Conservation (phyloP, 2,797 vertebrate genomes). For the Meriones psammophilus region DNA sequence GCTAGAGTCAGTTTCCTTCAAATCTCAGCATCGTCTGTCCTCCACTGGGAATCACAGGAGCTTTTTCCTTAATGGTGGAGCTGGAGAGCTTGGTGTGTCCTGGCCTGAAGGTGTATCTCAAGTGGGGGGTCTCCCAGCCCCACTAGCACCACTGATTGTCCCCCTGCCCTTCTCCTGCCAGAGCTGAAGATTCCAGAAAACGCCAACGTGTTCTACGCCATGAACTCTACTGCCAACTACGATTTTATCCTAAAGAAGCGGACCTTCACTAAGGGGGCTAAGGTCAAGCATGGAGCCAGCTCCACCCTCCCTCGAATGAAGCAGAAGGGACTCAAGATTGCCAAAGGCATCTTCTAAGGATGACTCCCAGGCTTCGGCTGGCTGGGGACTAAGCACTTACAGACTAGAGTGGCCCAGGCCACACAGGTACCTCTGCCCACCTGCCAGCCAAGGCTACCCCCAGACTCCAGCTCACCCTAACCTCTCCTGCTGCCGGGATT, state of each 20-base stretch:
- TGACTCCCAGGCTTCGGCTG: background rate
- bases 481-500: conserved; percentile 79
- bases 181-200: conserved; percentile 97
- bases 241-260: conserved; percentile 96
- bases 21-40: rapidly evolving
- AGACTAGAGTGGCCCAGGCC: conserved; percentile 27
- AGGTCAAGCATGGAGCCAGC: conserved; percentile 94
- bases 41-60: background rate
- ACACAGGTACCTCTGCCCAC: background rate
- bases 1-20: rapidly evolving
- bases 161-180: conserved; percentile 74
- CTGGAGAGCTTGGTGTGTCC: background rate
- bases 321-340: conserved; percentile 97
- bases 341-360: conserved; percentile 95
- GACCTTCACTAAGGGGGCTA: conserved; percentile 90
- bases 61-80: background rate
- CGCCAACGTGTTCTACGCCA: conserved; percentile 97
- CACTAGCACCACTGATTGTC: background rate
- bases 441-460: conserved; percentile 62
- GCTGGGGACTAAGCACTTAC: background rate
- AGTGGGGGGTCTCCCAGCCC: background rate
- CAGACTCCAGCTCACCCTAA: conserved; percentile 56
- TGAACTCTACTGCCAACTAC: conserved; percentile 98
- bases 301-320: conserved; percentile 97
- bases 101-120: background rate